Percentiles rank a stretch among this genome's conserved stretches.
These are phyloP conservation scores for Cavia aperea DNA, from an alignment of 2,113 vertebrate genomes.

Conservation along the genomic window DNA sequence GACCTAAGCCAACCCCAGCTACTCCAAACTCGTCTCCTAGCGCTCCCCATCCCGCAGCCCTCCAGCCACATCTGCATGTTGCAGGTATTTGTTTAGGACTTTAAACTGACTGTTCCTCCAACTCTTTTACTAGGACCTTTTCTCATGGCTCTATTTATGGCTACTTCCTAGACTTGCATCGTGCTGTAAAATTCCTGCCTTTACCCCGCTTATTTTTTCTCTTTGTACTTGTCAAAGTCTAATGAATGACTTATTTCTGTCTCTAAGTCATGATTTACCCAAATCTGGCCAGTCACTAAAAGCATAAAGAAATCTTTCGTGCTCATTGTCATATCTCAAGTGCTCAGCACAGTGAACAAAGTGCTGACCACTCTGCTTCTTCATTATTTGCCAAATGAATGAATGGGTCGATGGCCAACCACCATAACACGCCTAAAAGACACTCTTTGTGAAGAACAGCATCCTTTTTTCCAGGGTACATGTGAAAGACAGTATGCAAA, in stretches of 20 bases:
- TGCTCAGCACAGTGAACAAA: not conserved
- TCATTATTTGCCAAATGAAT: not conserved
- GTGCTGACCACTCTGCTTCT: not conserved
- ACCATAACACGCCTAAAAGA: not conserved
- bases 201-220: not conserved
- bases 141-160: not conserved
- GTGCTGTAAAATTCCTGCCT: not conserved
- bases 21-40: not conserved
- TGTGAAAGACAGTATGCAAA: not conserved
- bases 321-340: not conserved
- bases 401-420: not conserved
- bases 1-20: too few relatives aligned
- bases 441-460: not conserved
- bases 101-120: not conserved
- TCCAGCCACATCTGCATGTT: not conserved
- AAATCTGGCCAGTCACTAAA: not conserved
- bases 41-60: not conserved
- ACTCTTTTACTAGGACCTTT: not conserved
- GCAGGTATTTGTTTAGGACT: not conserved
- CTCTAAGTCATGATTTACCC: not conserved
- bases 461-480: not conserved
- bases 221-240: not conserved
- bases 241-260: not conserved
- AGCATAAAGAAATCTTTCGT: not conserved
- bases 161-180: not conserved